phyloP scores from a whole-genome alignment of 2,797 vertebrate species.

The Manis crassicaudata region DNA sequence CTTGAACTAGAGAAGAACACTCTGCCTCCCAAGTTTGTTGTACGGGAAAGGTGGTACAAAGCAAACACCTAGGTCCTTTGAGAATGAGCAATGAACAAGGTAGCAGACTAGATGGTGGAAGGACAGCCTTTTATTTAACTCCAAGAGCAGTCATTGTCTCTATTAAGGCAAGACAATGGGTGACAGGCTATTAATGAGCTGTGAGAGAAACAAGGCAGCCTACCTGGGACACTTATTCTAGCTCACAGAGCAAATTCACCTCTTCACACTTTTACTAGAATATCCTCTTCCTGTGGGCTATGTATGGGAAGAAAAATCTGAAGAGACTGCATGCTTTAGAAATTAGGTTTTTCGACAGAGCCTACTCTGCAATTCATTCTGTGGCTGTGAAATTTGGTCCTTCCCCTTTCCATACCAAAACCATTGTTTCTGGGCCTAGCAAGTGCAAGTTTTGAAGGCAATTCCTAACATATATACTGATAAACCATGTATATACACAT shows the following conservation, averaged over 20 bases:
- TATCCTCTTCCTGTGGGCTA: slow-evolving; percentile 22
- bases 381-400: background rate
- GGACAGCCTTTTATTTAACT: slow-evolving; percentile 53
- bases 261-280: slow-evolving; percentile 15
- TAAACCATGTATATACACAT: background rate
- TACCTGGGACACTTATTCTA: background rate
- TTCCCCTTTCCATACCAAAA: slow-evolving; percentile 29
- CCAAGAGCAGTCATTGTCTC: slow-evolving; percentile 33
- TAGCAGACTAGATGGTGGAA: slow-evolving; percentile 38
- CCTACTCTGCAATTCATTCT: background rate
- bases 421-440: background rate
- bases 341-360: background rate
- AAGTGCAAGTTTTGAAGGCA: slow-evolving; percentile 2
- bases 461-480: slow-evolving; percentile 26
- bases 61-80: slow-evolving; percentile 15
- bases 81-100: slow-evolving; percentile 49
- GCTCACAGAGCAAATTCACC: background rate
- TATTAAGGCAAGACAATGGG: slow-evolving; percentile 28
- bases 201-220: slow-evolving; percentile 23
- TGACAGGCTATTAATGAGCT: slow-evolving; percentile 40
- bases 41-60: background rate
- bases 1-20: background rate
- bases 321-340: background rate
- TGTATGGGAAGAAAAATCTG: background rate
- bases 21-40: background rate